Conservation (phyloP, 2,797 vertebrate species). For the Benthosema pterotum region DNA sequence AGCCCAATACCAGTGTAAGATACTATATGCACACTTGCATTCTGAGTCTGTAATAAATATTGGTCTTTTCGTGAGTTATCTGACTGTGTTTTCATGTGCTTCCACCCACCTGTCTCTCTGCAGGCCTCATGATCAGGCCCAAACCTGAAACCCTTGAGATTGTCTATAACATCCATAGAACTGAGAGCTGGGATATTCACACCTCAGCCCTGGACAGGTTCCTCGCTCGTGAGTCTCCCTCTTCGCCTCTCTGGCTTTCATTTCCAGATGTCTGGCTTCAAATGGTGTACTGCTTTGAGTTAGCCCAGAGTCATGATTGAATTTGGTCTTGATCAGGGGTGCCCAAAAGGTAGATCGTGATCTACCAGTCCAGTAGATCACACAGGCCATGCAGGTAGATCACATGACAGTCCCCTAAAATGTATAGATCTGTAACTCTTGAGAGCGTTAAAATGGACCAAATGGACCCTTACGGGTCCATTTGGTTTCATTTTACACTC, state of each 20-base stretch:
- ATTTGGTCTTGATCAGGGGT: conserved; percentile 42
- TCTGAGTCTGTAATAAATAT: too few relatives aligned
- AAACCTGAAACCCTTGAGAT: conserved; percentile 83
- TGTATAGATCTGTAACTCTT: too few relatives aligned
- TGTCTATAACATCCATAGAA: conserved; percentile 75
- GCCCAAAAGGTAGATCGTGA: too few relatives aligned
- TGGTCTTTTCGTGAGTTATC: too few relatives aligned
- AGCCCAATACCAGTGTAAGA: too few relatives aligned
- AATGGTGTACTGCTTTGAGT: conserved; percentile 34
- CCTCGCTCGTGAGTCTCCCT: conserved; percentile 80
- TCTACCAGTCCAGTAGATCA: too few relatives aligned
- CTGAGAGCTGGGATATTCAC: conserved; percentile 85
- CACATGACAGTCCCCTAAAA: too few relatives aligned
- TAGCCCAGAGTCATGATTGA: conserved; percentile 33
- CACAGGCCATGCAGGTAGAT: too few relatives aligned
- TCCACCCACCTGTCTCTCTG: conserved; percentile 29
- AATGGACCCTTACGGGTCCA: too few relatives aligned
- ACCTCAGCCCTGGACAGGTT: conserved; percentile 83
- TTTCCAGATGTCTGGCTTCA: conserved; percentile 3
- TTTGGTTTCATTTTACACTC: too few relatives aligned
- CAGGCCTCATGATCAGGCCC: conserved; percentile 92
- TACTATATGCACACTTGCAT: too few relatives aligned
- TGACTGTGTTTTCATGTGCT: background rate
- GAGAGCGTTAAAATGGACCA: too few relatives aligned
- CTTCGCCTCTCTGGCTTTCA: conserved; percentile 2